Evolutionary conservation across 1,140 invertebrate genomes (phyloP), one percentile per base, ranked within the genome.

Genomic region (Oreohelix idahoensis): DNA sequence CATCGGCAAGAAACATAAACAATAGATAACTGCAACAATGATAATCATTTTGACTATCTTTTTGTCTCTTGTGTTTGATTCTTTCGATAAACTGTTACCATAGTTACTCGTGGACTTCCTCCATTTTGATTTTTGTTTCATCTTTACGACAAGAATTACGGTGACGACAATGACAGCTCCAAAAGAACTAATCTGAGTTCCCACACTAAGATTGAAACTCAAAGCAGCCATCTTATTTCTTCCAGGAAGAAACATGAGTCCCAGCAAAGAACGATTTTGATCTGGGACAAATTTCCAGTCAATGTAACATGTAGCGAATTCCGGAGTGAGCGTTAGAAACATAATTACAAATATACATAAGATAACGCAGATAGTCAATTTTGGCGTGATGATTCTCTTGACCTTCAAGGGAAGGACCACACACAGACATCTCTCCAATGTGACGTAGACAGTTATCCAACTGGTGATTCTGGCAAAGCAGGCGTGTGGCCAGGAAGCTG

Each of bases 401-500:
- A 53, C 53, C 35, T 79, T 79, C 39, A 79, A 39, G 4, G 76
- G 76, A 13, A 79, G 32, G n/a, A 39, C 45, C 4, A 79, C 53
- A 39, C 49, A 79, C 49, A 79, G 76, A 63, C 76, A 79, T 53
- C 76, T 53, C 35, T 79, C 76, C 11, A 63, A 20, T 23, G 49
- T 79, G 32, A 79, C 36, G 76, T 49, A 79, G 5, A 51, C 49
- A 49, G 76, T 79, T 35, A 79, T 53, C 11, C 51, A 79, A 26
- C 49, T 15, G 32, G 76, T 58, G 11, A 51, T 79, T 29, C 76
- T 26, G 36, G 53, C 76, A 51, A 79, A 79, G 35, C 45, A 58
- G 20, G 11, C 29, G 29, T 35, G n/a, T 8, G 53, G 53, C 49
- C 49, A 53, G n/a, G 49, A 35, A 35, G 13, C 76, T 5, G 76